Evolutionary conservation across 2,888 invertebrate genomes (phyloP), one percentile per base, ranked within the genome.

Genomic region (Syrphus vitripennis): DNA sequence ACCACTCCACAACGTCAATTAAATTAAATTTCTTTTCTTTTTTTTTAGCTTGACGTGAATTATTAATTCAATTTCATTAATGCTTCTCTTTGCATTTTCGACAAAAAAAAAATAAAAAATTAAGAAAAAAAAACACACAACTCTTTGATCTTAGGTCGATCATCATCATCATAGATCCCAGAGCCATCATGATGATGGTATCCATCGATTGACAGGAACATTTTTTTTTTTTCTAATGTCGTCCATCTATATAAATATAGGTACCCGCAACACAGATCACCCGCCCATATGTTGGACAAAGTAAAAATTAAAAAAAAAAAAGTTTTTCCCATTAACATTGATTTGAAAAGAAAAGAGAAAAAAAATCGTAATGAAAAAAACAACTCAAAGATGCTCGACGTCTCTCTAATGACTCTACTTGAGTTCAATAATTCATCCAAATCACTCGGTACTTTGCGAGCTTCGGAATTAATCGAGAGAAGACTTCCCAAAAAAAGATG

Each of bases 361-460:
- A 37, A 29, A 57, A 53, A 29, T 42, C 42, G 21, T 21, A 34
- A 16, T 12, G 48, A 50, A 59, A 53, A 67, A 59, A 63, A 45
- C 31, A 26, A 31, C 50, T 45, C 16, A 61, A n/a, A n/a, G 19
- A 16, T 19, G 29, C 12, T 29, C 70, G 63, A 50, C 67, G 34
- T 37, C 63, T 76, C 63, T 76, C 81, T 86, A 86, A 86, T 86
- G 84, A 86, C 84, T 81, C 84, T 81, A 86, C 84, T 86, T 86
- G 76, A 86, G 77, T 77, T 70, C 77, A 81, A 86, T 86, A 76
- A 86, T 72, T 86, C 81, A 86, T 81, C 67, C 59, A 78, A 78
- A 77, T 63, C 69, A 55, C 75, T 57, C 53, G 55, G 57, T 70
- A 79, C 78, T 63, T 79, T 53, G 69, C 63, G 67, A 75, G 45